Conservation (phyloP, 2,113 vertebrate genomes). For the Oenanthe melanoleuca region DNA sequence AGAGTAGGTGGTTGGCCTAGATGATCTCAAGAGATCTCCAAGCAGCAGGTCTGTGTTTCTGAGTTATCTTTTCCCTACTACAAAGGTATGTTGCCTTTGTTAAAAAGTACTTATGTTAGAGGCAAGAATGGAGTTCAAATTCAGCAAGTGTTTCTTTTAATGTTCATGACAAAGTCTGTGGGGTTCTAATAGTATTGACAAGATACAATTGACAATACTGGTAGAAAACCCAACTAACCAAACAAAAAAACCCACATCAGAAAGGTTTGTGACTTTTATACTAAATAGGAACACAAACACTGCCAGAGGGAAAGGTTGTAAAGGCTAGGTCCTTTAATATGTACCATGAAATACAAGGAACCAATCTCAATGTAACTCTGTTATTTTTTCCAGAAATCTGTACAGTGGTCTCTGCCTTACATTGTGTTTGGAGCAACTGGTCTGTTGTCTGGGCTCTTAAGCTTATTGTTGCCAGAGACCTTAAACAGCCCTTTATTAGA, state of each 20-base stretch:
- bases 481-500: constrained; percentile 79
- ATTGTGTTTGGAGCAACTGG: constrained; percentile 78
- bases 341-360: neutral
- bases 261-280: neutral
- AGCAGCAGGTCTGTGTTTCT: neutral
- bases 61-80: neutral
- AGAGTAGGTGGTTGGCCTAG: neutral
- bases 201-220: neutral
- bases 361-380: neutral
- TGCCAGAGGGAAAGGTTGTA: neutral
- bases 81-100: neutral
- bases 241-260: neutral
- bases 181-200: neutral
- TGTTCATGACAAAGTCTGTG: neutral
- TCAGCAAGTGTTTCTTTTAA: neutral
- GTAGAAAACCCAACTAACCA: neutral
- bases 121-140: neutral
- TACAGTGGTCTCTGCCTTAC: constrained; percentile 81
- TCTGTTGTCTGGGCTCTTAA: constrained; percentile 77
- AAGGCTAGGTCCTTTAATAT: neutral
- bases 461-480: constrained; percentile 81
- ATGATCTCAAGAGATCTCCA: neutral
- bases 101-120: accelerated
- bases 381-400: constrained; percentile 62
- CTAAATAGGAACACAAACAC: neutral